Conservation (phyloP, 2,797 vertebrate species). For the Argya squamiceps region DNA sequence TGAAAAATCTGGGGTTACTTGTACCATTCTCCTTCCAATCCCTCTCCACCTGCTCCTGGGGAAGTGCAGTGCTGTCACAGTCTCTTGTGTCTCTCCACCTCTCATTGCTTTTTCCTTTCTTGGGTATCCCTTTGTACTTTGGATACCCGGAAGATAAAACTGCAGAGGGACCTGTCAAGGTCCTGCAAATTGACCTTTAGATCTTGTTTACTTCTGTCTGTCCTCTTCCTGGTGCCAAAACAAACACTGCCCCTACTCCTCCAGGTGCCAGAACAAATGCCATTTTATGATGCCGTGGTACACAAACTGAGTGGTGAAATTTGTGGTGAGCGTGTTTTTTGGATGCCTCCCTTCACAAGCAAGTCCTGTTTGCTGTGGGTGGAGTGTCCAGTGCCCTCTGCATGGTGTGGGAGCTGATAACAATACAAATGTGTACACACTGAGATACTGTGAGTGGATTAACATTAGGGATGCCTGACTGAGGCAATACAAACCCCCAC, state of each 20-base stretch:
- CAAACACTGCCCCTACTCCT: neutral
- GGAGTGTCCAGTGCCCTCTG: neutral
- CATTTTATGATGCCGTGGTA: accelerated
- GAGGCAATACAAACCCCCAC: neutral
- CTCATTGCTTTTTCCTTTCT: neutral
- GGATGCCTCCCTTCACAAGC: neutral
- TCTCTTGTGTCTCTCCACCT: neutral
- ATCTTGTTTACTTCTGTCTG: neutral
- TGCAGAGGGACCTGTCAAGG: neutral
- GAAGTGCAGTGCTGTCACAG: neutral
- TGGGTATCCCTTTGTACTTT: neutral
- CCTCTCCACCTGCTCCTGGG: neutral
- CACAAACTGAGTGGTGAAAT: neutral
- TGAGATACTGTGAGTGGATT: neutral
- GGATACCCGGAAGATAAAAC: neutral
- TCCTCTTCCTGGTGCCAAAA: neutral
- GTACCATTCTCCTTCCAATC: neutral
- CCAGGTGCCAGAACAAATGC: neutral
- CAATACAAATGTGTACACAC: neutral
- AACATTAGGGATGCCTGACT: neutral
- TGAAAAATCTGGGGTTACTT: accelerated
- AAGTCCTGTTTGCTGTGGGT: neutral
- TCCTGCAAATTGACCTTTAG: neutral
- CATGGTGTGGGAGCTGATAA: neutral
- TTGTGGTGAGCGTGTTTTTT: neutral